Evolutionary conservation across 2,797 vertebrate genomes (phyloP).

Genomic region (Phalloptychus januarius): DNA sequence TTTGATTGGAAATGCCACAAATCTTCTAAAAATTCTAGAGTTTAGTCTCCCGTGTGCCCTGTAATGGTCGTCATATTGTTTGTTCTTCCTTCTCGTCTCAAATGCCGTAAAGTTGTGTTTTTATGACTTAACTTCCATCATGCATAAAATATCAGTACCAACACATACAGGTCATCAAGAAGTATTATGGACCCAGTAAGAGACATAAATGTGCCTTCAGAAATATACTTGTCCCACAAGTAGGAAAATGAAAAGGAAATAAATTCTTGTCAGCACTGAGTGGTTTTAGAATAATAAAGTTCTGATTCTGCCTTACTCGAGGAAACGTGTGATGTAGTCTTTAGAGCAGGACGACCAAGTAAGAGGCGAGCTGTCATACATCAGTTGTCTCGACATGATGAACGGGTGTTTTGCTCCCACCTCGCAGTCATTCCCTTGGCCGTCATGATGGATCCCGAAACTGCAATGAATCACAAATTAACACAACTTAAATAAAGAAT

Average conservation of each 20-base stretch:
- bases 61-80: conserved; percentile 3
- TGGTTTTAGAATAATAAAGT: neutral
- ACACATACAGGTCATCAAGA: neutral
- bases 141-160: neutral
- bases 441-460: conserved; percentile 96
- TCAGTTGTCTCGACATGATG: conserved; percentile 96
- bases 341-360: conserved; percentile 97
- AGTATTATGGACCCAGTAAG: neutral
- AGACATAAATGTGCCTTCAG: neutral
- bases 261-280: neutral
- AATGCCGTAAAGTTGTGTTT: neutral
- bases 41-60: neutral
- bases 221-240: neutral
- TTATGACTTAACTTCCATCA: conserved; percentile 6
- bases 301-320: conserved; percentile 85
- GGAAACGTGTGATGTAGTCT: conserved; percentile 96
- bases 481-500: neutral
- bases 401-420: conserved; percentile 85
- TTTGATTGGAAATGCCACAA: neutral
- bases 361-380: conserved; percentile 93
- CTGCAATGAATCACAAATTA: conserved; percentile 69
- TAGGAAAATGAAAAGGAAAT: neutral
- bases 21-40: neutral
- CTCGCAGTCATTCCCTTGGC: conserved; percentile 96
- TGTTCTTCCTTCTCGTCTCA: neutral